phyloP scores from a whole-genome alignment of 35 echinoderm and acorn worm genomes.

The Ophiothrix spiculata region DNA sequence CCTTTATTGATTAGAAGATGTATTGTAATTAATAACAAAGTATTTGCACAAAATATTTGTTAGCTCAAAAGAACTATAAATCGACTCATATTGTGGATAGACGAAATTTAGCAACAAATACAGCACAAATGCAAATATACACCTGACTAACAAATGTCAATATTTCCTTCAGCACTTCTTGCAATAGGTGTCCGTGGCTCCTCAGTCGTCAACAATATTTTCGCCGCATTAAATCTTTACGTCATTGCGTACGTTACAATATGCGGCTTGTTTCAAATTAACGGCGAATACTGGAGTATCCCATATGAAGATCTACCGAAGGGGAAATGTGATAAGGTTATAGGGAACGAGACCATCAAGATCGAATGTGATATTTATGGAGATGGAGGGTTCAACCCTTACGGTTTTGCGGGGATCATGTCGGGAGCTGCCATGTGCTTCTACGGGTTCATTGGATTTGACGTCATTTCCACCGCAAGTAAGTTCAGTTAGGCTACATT shows the following conservation, averaged over 20 bases:
- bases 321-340: constrained; percentile 10
- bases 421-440: constrained; percentile 62
- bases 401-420: constrained; percentile 47
- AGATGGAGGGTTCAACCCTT: constrained; percentile 61
- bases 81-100: not conserved
- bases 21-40: not conserved
- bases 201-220: constrained; percentile 60
- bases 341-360: not conserved
- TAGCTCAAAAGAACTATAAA: not conserved
- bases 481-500: too few relatives aligned
- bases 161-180: not conserved
- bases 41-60: not conserved
- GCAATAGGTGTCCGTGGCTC: constrained; percentile 32
- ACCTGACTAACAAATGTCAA: not conserved
- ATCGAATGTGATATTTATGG: constrained; percentile 36
- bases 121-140: too few relatives aligned
- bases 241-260: constrained; percentile 48
- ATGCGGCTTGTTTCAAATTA: constrained; percentile 45
- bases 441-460: constrained; percentile 73
- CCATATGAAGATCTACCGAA: constrained; percentile 30
- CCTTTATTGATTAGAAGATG: not conserved
- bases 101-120: too few relatives aligned
- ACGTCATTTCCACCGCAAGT: constrained; percentile 63
- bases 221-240: constrained; percentile 50
- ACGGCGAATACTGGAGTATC: constrained; percentile 52